phyloP scores from a whole-genome alignment of 2,113 vertebrate species.

The Setophaga petechia region DNA sequence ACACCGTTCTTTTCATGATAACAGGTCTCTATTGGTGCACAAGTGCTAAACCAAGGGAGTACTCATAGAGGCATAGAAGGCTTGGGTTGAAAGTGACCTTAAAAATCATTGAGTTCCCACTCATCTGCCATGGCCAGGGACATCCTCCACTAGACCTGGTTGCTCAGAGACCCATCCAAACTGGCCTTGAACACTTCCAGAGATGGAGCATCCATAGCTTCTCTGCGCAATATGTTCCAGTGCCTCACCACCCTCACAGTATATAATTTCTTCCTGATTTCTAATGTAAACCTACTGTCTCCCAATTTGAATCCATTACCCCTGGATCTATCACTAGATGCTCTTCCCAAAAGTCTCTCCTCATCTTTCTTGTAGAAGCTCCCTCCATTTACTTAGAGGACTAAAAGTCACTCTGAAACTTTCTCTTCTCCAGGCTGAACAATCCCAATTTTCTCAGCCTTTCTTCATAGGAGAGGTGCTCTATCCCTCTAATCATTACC shows the following conservation, averaged over 20 bases:
- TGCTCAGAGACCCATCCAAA: not conserved
- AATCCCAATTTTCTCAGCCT: not conserved
- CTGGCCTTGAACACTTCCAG: not conserved
- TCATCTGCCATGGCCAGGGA: not conserved
- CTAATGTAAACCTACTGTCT: not conserved
- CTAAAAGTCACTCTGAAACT: not conserved
- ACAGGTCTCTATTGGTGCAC: not conserved
- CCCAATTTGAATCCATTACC: not conserved
- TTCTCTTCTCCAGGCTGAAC: not conserved
- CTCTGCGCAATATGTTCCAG: not conserved
- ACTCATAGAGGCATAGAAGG: not conserved
- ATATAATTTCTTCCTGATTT: not conserved
- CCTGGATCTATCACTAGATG: accelerated
- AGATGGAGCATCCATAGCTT: not conserved
- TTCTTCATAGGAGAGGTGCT: not conserved
- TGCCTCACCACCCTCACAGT: not conserved
- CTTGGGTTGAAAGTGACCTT: not conserved
- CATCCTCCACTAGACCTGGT: not conserved
- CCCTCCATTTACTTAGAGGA: accelerated
- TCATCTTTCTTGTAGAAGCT: not conserved
- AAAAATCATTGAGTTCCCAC: not conserved
- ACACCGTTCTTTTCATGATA: not conserved
- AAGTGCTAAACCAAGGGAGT: not conserved
- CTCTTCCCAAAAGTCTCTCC: not conserved
- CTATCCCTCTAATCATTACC: not conserved